Conservation (phyloP, 2,797 vertebrate genomes). For the Liasis olivaceus region DNA sequence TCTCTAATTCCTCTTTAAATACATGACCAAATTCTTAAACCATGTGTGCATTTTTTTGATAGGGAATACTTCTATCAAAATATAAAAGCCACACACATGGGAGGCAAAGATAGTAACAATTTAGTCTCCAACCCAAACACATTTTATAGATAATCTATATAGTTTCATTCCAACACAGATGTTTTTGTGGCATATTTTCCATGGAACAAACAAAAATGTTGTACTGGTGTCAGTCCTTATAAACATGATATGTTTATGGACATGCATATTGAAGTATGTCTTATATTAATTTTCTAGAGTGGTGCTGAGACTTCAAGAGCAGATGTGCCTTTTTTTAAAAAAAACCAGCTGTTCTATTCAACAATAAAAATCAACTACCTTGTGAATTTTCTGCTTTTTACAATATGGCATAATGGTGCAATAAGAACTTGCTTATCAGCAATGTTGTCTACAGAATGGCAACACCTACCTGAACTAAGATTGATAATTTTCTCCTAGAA, state of each 20-base stretch:
- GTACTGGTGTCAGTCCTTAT: not conserved
- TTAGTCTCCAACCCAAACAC: not conserved
- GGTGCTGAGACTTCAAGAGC: not conserved
- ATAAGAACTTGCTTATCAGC: not conserved
- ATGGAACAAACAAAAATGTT: not conserved
- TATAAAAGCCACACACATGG: not conserved
- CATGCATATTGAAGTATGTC: not conserved
- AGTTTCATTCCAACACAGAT: not conserved
- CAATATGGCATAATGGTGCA: not conserved
- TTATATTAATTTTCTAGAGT: not conserved
- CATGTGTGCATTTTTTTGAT: not conserved
- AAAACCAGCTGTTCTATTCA: not conserved
- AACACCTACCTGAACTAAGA: not conserved
- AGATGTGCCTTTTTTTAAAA: not conserved
- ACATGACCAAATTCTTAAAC: slow-evolving; percentile 24
- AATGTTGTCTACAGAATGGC: not conserved
- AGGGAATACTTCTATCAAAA: not conserved
- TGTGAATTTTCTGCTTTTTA: not conserved
- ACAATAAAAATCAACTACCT: not conserved
- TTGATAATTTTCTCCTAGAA: not conserved
- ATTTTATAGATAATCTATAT: not conserved
- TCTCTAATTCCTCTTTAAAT: slow-evolving; percentile 33
- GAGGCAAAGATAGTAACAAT: not conserved
- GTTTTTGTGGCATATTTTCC: slow-evolving; percentile 3
- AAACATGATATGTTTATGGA: not conserved